Percentiles rank a stretch among this genome's conserved stretches.
phyloP scores from a whole-genome alignment of 2,113 vertebrate species.

The Procavia capensis region DNA sequence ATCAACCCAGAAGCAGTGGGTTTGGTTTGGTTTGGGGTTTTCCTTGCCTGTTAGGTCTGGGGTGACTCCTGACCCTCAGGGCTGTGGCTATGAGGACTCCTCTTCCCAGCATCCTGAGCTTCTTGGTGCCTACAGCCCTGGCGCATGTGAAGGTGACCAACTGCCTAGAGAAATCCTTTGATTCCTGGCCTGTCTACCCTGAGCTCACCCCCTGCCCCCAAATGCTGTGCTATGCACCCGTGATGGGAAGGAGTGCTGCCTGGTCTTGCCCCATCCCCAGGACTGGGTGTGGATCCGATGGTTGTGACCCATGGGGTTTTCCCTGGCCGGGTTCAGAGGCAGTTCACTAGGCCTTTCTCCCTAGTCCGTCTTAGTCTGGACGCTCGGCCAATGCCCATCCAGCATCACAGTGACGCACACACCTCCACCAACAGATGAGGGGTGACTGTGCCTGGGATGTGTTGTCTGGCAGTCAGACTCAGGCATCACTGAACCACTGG shows the following conservation, averaged over 20 bases:
- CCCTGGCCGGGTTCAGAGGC: background rate
- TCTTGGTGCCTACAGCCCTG: background rate
- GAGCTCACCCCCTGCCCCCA: background rate
- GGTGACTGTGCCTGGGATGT: background rate
- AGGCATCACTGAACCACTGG: background rate
- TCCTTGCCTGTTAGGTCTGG: background rate
- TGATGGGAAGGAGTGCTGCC: background rate
- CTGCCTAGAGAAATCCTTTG: background rate
- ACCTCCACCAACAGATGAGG: background rate
- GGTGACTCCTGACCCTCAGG: background rate
- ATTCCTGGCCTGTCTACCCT: background rate
- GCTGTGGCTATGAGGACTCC: background rate
- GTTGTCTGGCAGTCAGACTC: background rate
- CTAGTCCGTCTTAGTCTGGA: background rate
- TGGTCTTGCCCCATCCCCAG: no score
- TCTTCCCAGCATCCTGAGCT: background rate
- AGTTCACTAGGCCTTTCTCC: background rate
- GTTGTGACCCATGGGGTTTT: background rate
- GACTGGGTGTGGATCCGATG: no score
- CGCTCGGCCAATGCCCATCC: background rate
- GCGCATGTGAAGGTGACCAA: rapidly evolving
- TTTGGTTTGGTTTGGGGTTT: no score
- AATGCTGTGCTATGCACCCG: no score
- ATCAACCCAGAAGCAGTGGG: no score
- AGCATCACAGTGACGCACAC: background rate